Evolutionary conservation across 2,797 vertebrate species (phyloP).

Genomic region (Sparus aurata): DNA sequence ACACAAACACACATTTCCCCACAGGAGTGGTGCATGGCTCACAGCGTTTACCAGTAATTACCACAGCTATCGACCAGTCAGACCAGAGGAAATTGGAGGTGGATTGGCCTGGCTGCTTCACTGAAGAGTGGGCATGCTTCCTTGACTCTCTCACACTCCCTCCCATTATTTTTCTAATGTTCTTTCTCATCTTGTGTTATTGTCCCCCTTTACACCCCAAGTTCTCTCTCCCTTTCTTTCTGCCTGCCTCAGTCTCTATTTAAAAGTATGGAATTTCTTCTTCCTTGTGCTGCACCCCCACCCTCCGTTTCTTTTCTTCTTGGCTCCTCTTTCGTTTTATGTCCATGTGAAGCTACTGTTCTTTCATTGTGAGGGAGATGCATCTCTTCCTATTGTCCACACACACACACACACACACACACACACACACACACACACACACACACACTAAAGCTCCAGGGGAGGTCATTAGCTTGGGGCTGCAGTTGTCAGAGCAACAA

Average conservation of each 20-base stretch:
- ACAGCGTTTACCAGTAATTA: constrained; percentile 82
- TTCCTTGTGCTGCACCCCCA: constrained; percentile 31
- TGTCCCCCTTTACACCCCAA: constrained; percentile 38
- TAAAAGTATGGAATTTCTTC: constrained; percentile 47
- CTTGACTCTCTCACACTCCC: constrained; percentile 56
- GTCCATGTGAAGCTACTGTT: constrained; percentile 74
- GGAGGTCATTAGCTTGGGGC: constrained; percentile 85
- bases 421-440: constrained; percentile 50
- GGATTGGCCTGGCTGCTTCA: constrained; percentile 78
- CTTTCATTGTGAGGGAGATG: constrained; percentile 91
- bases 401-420: constrained; percentile 42
- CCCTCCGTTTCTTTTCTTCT: constrained; percentile 25
- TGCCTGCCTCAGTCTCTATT: constrained; percentile 42
- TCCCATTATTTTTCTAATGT: constrained; percentile 31
- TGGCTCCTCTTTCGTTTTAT: constrained; percentile 69
- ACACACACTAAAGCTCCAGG: constrained; percentile 76
- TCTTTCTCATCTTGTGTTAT: constrained; percentile 36
- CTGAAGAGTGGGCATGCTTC: constrained; percentile 62
- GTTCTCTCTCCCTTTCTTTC: constrained; percentile 42
- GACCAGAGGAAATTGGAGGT: constrained; percentile 83
- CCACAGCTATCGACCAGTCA: constrained; percentile 79
- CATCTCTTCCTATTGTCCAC: constrained; percentile 72
- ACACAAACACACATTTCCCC: constrained; percentile 64
- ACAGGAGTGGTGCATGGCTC: constrained; percentile 65
- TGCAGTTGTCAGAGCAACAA: constrained; percentile 86